Evolutionary conservation across 2,113 vertebrate species (phyloP).

Genomic region (Stictonetta naevosa): DNA sequence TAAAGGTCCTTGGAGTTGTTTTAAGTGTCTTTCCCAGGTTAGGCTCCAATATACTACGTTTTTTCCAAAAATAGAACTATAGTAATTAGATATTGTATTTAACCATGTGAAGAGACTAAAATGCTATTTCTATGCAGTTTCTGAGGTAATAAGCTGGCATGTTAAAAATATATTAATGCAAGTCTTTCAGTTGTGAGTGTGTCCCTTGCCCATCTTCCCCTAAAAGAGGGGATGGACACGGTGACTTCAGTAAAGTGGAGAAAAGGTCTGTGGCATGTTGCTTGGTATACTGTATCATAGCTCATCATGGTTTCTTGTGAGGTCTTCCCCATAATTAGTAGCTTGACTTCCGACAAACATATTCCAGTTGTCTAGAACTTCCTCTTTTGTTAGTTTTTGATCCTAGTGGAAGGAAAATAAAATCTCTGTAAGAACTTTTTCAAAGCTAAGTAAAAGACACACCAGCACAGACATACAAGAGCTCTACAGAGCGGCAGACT

Average conservation of each 20-base stretch:
- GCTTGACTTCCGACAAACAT: constrained; percentile 99
- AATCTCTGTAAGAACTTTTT: constrained; percentile 18
- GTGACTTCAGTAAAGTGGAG: neutral
- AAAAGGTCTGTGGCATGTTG: neutral
- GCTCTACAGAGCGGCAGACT: neutral
- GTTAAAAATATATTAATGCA: constrained; percentile 37
- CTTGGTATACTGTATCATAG: constrained; percentile 80
- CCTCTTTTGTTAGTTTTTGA: constrained; percentile 92
- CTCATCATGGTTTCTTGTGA: constrained; percentile 94
- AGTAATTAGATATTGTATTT: constrained; percentile 7
- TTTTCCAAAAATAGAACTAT: neutral
- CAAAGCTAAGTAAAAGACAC: neutral
- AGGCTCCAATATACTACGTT: neutral
- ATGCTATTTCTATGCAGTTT: constrained; percentile 20
- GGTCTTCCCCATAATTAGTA: constrained; percentile 97
- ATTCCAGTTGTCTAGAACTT: constrained; percentile 97
- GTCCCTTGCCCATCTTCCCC: neutral
- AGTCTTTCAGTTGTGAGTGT: neutral
- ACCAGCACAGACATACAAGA: neutral
- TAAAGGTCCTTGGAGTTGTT: neutral
- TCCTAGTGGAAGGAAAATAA: constrained; percentile 79
- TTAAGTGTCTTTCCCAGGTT: neutral
- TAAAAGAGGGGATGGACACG: neutral
- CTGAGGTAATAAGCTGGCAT: constrained; percentile 66
- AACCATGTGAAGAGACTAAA: constrained; percentile 37